Evolutionary conservation across 2,888 invertebrate genomes (phyloP).

Genomic region (Drosophila pseudotakahashii): DNA sequence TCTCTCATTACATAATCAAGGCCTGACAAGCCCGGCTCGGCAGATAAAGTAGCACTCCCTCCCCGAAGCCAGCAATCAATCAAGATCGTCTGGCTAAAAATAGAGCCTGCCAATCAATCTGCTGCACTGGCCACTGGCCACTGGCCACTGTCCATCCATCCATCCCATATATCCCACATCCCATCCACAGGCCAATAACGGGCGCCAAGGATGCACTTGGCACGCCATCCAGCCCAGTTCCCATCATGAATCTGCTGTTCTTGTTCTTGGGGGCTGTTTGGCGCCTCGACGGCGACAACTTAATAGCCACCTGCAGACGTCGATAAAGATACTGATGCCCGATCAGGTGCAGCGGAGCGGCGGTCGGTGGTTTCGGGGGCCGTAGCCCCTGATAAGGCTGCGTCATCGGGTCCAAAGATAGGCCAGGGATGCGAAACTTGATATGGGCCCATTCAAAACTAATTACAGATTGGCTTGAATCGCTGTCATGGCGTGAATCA

Average conservation of each 20-base stretch:
- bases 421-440: slow-evolving; percentile 38
- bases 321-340: slow-evolving; percentile 52
- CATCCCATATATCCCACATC: background rate
- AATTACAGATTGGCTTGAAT: slow-evolving; percentile 30
- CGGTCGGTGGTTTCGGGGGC: slow-evolving; percentile 4
- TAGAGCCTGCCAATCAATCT: slow-evolving; percentile 76
- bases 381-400: slow-evolving; percentile 46
- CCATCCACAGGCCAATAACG: slow-evolving; percentile 61
- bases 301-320: slow-evolving; percentile 67
- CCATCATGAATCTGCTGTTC: slow-evolving; percentile 72
- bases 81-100: slow-evolving; percentile 76
- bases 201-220: slow-evolving; percentile 79
- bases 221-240: slow-evolving; percentile 67
- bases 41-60: slow-evolving; percentile 16
- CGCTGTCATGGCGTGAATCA: slow-evolving; percentile 23
- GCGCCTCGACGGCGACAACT: slow-evolving; percentile 78
- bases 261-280: slow-evolving; percentile 58
- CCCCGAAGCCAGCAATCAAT: slow-evolving; percentile 63
- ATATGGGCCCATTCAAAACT: slow-evolving; percentile 27
- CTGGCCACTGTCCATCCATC: background rate
- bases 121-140: slow-evolving; percentile 6
- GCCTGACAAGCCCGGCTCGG: slow-evolving; percentile 48
- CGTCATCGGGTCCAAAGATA: slow-evolving; percentile 50
- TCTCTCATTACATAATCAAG: slow-evolving; percentile 78
- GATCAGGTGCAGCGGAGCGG: slow-evolving; percentile 24